Evolutionary conservation across 1,140 invertebrate species (phyloP), one percentile per base, ranked within the genome.

Genomic region (Chymomyza costata): DNA sequence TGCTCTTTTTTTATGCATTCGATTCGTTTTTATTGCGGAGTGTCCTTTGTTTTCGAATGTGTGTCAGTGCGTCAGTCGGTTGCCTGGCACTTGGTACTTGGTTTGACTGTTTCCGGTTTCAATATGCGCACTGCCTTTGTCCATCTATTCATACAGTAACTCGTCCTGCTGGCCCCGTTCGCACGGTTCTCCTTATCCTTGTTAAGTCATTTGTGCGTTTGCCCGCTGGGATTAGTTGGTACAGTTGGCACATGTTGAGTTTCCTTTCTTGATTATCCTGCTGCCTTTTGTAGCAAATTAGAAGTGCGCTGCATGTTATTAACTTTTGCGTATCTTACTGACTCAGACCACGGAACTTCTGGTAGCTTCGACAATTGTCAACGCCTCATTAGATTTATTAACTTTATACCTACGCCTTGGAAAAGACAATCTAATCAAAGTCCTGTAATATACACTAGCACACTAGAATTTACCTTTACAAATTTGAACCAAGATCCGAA

Each of bases 31-130:
- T 54, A 47, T 44, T 31, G 31, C 11, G 30, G 32, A 19, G 34
- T 46, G 63, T 58, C 73, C 68, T 78, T 80, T 80, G 73, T 80
- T 73, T 37, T 54, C 59, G 46, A 80, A 78, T 78, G 73, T 78
- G 73, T 78, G 73, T 78, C 73, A 78, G 73, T 78, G 64, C 73
- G 73, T 78, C 73, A 78, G 73, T 78, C 73, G 73, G 73, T 80
- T 78, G 71, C 62, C 58, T 55, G 62, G 71, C 70, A 78, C 73
- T 78, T 78, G 5, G 10, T 28, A 6, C 5, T 6, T 5, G 71
- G 73, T 78, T 67, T 55, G 64, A 80, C 73, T 80, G 73, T 80
- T 80, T 80, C 73, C 73, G 73, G 73, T 81, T 80, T 80, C 39
- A 67, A 67, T 73, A 71, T 65, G 67, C 71, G 66, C 73, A 69